phyloP scores from a whole-genome alignment of 2,797 vertebrate genomes.

The Danio kyathit region DNA sequence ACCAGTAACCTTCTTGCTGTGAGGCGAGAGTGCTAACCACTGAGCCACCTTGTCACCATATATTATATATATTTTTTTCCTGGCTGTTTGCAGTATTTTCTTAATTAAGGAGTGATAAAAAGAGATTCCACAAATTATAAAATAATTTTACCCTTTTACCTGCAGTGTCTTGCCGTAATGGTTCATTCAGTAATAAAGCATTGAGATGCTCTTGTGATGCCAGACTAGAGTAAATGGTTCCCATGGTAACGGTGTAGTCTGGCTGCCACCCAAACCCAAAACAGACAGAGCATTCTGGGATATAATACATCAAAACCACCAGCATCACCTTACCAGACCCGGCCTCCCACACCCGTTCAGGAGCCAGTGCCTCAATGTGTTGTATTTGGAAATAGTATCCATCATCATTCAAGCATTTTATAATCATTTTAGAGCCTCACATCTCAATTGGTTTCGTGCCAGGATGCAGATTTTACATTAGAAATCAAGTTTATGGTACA shows the following conservation, averaged over 20 bases:
- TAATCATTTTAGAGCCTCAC: neutral
- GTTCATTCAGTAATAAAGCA: conserved; percentile 40
- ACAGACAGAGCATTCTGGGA: conserved; percentile 55
- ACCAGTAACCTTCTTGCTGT: too few relatives aligned
- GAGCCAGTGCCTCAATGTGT: neutral
- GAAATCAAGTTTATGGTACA: neutral
- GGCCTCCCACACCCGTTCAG: conserved; percentile 28
- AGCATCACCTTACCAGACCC: conserved; percentile 32
- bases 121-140: too few relatives aligned
- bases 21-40: too few relatives aligned
- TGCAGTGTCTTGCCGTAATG: too few relatives aligned
- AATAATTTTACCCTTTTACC: too few relatives aligned
- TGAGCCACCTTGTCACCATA: too few relatives aligned
- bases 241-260: conserved; percentile 79
- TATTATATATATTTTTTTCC: too few relatives aligned
- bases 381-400: conserved; percentile 8
- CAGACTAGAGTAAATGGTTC: conserved; percentile 75
- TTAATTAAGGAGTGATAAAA: too few relatives aligned
- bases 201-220: conserved; percentile 65
- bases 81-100: too few relatives aligned
- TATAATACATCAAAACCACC: conserved; percentile 30
- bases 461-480: neutral
- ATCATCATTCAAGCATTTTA: conserved; percentile 11
- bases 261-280: conserved; percentile 73
- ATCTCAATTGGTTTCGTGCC: neutral